Conservation (phyloP, 2,797 vertebrate species). For the Myotis findleyi region DNA sequence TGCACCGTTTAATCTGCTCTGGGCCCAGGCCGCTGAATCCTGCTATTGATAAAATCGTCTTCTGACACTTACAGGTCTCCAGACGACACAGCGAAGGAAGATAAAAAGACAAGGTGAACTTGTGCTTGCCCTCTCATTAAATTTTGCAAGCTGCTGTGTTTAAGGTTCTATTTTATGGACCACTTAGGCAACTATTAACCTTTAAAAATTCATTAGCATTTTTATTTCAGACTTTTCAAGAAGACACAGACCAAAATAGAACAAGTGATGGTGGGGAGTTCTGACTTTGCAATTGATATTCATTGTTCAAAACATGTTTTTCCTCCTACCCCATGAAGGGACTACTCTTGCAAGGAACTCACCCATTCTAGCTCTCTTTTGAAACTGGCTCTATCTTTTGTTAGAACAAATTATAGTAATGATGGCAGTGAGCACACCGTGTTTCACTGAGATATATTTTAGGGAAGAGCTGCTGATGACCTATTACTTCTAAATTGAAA, state of each 20-base stretch:
- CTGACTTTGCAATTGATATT: conserved; percentile 36
- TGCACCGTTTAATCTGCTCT: conserved; percentile 58
- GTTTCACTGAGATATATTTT: conserved; percentile 67
- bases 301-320: conserved; percentile 33
- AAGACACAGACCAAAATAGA: conserved; percentile 39
- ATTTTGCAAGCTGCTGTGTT: conserved; percentile 69
- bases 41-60: conserved; percentile 73
- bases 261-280: not conserved
- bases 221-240: conserved; percentile 71
- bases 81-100: conserved; percentile 50
- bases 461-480: conserved; percentile 67
- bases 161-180: conserved; percentile 71
- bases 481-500: conserved; percentile 77
- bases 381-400: not conserved
- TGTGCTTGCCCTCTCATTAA: conserved; percentile 67
- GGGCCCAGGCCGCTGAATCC: conserved; percentile 58
- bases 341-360: not conserved
- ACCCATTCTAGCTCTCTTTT: not conserved
- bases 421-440: not conserved
- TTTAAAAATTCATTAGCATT: conserved; percentile 76
- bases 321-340: not conserved
- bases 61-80: conserved; percentile 44
- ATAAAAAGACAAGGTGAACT: conserved; percentile 74
- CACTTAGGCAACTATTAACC: conserved; percentile 79
- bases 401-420: not conserved